Percentiles rank a stretch among this genome's conserved stretches.
These are phyloP conservation scores for Drosophila lacteicornis DNA, from an alignment of 1,140 invertebrate species.

Conservation along the genomic window DNA sequence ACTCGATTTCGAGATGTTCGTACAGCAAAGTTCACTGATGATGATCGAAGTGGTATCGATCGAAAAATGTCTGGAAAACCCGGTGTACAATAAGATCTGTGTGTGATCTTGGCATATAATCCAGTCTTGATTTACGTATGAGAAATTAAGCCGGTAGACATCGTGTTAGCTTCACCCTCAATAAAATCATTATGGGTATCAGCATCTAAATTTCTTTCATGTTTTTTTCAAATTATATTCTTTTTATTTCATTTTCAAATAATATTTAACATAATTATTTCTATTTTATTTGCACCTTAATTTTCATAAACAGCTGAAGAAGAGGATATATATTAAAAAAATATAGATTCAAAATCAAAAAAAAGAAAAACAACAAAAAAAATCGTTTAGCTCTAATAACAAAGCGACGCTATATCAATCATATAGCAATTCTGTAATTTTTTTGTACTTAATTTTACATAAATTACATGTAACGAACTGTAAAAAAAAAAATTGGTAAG, in stretches of 20 bases:
- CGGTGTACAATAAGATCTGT: no score
- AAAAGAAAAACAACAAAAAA: constrained; percentile 31
- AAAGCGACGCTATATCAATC: constrained; percentile 70
- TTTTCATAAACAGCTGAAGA: constrained; percentile 70
- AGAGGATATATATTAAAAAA: constrained; percentile 73
- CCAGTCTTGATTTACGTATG: no score
- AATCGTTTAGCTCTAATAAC: constrained; percentile 81
- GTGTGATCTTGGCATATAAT: no score
- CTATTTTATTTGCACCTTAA: constrained; percentile 74
- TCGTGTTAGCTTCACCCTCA: no score
- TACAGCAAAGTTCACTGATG: no score
- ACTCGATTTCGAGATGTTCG: no score
- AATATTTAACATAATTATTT: constrained; percentile 57
- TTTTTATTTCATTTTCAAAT: constrained; percentile 43
- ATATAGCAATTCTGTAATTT: constrained; percentile 78
- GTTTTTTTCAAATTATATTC: constrained; percentile 15
- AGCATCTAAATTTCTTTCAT: constrained; percentile 33
- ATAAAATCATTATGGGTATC: not conserved
- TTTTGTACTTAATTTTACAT: constrained; percentile 81
- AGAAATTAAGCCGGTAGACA: no score
- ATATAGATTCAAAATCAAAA: constrained; percentile 53
- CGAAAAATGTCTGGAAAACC: no score
- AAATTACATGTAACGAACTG: constrained; percentile 81
- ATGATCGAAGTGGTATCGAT: no score
- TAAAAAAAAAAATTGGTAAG: constrained; percentile 79